Base-by-base conservation (phyloP, 2,797 vertebrate genomes). In the Lepus oiostolus region DNA sequence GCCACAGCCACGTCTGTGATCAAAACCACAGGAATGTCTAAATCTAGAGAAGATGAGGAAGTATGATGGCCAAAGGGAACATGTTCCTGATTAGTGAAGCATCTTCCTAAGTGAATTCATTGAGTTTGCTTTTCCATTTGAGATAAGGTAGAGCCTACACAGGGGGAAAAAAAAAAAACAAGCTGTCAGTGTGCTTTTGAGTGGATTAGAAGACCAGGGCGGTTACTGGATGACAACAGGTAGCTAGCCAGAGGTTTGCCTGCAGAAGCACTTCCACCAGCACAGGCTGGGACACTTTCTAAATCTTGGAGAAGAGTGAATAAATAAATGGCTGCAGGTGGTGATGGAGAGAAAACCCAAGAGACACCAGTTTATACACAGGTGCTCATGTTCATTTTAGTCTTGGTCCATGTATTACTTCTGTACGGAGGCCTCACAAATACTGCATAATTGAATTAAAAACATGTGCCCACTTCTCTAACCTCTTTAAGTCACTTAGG, bases 121-220 rank as follows among this genome's bases (percentile, higher is more conserved):
- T 75, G 10, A 94, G 32, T 84, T 95, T 47, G 22, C 88, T 83
- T 74, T 92, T 83, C 67, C 42, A 58, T 88, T 58, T 86, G 67
- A 76, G 12, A 81, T 85, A 35, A 90, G 38, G 85, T 26, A 52
- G 35, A 86, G 1, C 67, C 54, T 22, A 24, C 7, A 60, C 13
- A 16, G 65, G 26, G 11, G 24, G 54, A 30, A n/a, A 85, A 92
- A 85, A 74, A 87, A 85, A 30, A 54, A 79, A 90, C 38, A 72
- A 67, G 54, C 24, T 68, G 24, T 76, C 30, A 13, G 5, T 28
- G 14, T 3, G 47, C 28, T 54, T 74, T 9, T 62, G 74, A 80
- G n/a, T 62, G 4, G 32, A 85, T 87, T 65, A 47, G 30, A 89
- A 90, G 54, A 77, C 54, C 63, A 71, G 86, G 28, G 67, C 47